A percentile compares a stretch with the other conserved stretches of the same genome.
These are phyloP conservation scores for Phymatocera aterrima DNA, from an alignment of 2,888 invertebrate species.

Conservation along the genomic window DNA sequence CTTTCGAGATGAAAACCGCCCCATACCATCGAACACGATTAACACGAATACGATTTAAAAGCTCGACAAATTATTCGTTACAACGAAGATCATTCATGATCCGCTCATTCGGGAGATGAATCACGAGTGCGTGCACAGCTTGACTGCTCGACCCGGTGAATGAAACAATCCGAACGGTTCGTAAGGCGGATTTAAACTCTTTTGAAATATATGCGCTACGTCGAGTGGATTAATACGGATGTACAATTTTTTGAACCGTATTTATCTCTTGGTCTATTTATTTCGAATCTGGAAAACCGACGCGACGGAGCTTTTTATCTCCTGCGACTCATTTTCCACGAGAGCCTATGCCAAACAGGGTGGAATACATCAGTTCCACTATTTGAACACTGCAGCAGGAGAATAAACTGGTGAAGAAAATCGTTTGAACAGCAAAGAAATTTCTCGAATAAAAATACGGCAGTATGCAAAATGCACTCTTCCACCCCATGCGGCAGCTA, in stretches of 20 bases:
- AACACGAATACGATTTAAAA: neutral
- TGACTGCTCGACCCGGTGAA: neutral
- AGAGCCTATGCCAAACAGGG: neutral
- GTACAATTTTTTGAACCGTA: neutral
- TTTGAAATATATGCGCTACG: neutral
- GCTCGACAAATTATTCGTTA: neutral
- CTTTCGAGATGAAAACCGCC: neutral
- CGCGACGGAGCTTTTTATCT: too few species aligned
- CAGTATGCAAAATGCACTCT: slow-evolving; percentile 4
- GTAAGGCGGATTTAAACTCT: neutral
- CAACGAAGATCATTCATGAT: neutral
- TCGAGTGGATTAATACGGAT: neutral
- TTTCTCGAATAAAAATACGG: slow-evolving; percentile 13
- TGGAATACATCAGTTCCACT: neutral
- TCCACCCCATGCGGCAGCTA: neutral
- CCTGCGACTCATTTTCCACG: neutral
- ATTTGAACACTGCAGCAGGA: neutral
- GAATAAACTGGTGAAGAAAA: neutral
- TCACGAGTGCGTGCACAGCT: neutral
- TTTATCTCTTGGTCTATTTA: neutral
- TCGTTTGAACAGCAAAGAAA: neutral
- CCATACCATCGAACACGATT: neutral
- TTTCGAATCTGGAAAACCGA: neutral
- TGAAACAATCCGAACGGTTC: neutral
- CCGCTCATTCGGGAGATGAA: neutral